These are phyloP conservation scores for Lithobius niger DNA, from an alignment of 1,140 invertebrate genomes.

Conservation along the genomic window DNA sequence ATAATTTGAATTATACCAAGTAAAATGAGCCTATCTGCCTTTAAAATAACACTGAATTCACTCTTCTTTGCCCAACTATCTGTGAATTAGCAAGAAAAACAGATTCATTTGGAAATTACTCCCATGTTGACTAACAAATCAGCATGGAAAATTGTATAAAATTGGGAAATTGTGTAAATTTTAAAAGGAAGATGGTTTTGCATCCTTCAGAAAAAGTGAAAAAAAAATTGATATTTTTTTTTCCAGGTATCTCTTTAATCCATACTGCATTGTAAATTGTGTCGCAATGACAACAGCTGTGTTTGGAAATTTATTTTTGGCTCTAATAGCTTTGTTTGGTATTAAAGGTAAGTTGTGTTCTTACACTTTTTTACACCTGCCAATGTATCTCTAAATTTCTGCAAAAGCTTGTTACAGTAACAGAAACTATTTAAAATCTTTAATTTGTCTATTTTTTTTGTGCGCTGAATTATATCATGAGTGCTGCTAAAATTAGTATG, in stretches of 20 bases:
- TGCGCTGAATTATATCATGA: too few species aligned
- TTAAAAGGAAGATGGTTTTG: conserved; percentile 7
- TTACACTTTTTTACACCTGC: too few species aligned
- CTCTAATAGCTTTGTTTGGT: conserved; percentile 52
- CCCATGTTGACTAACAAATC: conserved; percentile 43
- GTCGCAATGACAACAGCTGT: conserved; percentile 81
- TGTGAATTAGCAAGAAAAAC: conserved; percentile 24
- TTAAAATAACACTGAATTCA: too few species aligned
- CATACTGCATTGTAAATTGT: conserved; percentile 78
- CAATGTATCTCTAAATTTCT: too few species aligned
- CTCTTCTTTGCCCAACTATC: too few species aligned
- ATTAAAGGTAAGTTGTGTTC: conserved; percentile 46
- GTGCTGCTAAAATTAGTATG: too few species aligned
- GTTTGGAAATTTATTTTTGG: conserved; percentile 69
- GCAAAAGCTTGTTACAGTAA: too few species aligned
- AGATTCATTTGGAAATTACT: conserved; percentile 41
- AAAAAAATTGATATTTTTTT: not conserved
- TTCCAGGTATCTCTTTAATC: conserved; percentile 81
- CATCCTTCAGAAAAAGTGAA: not conserved
- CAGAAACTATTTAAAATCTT: too few species aligned
- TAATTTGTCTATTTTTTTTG: too few species aligned
- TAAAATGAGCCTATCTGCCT: too few species aligned
- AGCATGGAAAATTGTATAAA: conserved; percentile 36
- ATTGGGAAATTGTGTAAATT: conserved; percentile 49
- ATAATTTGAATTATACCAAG: too few species aligned